Base-by-base conservation (phyloP, 1,140 invertebrate genomes). In the Bombus terrestris region DNA sequence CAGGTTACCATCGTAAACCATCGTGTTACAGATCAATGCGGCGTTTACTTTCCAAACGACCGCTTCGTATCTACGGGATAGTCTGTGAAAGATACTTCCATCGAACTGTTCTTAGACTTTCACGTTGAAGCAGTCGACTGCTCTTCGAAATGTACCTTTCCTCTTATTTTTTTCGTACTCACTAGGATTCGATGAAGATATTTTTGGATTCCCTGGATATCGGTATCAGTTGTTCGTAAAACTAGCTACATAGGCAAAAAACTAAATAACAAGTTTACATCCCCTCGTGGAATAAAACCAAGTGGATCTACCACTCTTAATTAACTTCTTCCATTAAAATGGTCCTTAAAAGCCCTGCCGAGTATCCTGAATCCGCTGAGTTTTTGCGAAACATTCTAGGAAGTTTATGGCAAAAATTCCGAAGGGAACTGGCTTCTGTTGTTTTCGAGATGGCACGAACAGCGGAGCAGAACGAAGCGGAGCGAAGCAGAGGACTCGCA, bases 331-430 rank as follows among this genome's bases (percentile, higher is more conserved):
- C 13, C 12, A 3, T 62, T 47, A 62, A 59, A 25, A 13, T 35
- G 4, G 22, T 13, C 4, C 2, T n/a, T 15, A 25, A 62, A 39
- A 39, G 53, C 59, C 13, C 12, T 9, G 41, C 3, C 28, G 28
- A 8, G 25, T 25, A 62, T n/a, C 53, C 32, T 15, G 6, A 4
- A 28, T 41, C 43, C 53, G 35, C 10, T 13, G 12, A 39, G 25
- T 10, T 77, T 77, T 77, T 73, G 28, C 41, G 28, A 22, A 22
- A 15, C 15, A 1, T 32, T 22, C 41, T 32, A 47, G 39, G 39
- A 72, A 72, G 13, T 43, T 28, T n/a, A 32, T 41, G 37, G 75
- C 39, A 43, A 78, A 78, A 78, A 66, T 78, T 66, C 37, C n/a
- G 10, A 8, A 47, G 59, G 41, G 32, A 43, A 43, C 37, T 66